phyloP scores from a whole-genome alignment of 1,140 invertebrate species.

The Zaprionus inermis region DNA sequence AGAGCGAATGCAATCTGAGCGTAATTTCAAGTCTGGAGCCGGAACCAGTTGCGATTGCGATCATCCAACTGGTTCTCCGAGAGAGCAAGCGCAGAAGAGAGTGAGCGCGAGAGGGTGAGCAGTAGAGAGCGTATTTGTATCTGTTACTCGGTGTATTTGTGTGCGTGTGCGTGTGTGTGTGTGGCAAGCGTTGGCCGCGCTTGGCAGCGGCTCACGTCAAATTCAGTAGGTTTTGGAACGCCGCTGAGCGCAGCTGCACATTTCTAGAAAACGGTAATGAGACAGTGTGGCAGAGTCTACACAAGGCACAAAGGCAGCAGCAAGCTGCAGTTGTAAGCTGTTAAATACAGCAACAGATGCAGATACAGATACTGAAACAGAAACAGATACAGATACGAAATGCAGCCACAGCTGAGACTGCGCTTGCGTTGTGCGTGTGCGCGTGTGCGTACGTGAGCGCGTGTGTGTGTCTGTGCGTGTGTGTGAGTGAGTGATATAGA shows the following conservation, averaged over 20 bases:
- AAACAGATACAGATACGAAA: slow-evolving; percentile 44
- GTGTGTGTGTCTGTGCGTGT: slow-evolving; percentile 19
- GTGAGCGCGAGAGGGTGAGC: slow-evolving; percentile 19
- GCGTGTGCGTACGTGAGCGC: slow-evolving; percentile 34
- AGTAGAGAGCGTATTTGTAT: slow-evolving; percentile 20
- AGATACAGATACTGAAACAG: slow-evolving; percentile 36
- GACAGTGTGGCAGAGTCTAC: not conserved
- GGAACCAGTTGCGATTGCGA: slow-evolving; percentile 66
- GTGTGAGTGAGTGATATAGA: slow-evolving; percentile 60
- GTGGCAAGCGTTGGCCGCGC: slow-evolving; percentile 18
- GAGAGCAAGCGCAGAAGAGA: slow-evolving; percentile 10
- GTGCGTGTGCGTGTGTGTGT: slow-evolving; percentile 4
- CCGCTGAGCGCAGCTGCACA: slow-evolving; percentile 79
- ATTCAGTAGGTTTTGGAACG: slow-evolving; percentile 78
- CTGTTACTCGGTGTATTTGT: not conserved
- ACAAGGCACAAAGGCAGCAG: slow-evolving; percentile 6
- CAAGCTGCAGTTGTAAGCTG: slow-evolving; percentile 37
- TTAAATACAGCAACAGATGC: slow-evolving; percentile 41
- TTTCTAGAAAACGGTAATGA: slow-evolving; percentile 68
- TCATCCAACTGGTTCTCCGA: slow-evolving; percentile 49
- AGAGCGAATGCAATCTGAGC: slow-evolving; percentile 67
- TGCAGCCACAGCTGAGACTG: slow-evolving; percentile 58
- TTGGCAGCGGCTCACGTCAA: slow-evolving; percentile 28
- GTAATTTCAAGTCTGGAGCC: slow-evolving; percentile 51
- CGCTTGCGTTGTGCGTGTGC: slow-evolving; percentile 8